Evolutionary conservation across 2,113 vertebrate species (phyloP), one percentile per base, ranked within the genome.

Genomic region (Onychostoma macrolepis): DNA sequence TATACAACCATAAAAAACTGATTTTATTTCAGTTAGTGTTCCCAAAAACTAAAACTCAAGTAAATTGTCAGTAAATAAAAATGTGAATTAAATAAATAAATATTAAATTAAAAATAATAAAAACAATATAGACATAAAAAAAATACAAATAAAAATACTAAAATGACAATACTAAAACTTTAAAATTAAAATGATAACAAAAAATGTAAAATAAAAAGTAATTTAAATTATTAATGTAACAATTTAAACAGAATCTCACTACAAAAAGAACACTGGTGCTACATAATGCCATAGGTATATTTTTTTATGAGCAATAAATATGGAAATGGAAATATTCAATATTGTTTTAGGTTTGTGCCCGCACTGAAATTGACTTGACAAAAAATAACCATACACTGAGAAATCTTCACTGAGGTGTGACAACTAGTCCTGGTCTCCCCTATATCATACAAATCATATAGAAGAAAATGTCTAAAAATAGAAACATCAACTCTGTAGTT

Each of bases 381-480:
- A 41, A 11, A 41, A 24, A 41, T 72, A 41, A 41, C 19, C 19
- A 10, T 38, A 72, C 33, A 19, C 19, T 72, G 69, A 72, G 69
- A 72, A 38, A 72, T 38, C 19, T 38, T 38, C 33, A 38, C 69
- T 72, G 69, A 72, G 38, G 19, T 38, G 69, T 72, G 69, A 72
- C 69, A 41, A 41, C 71, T 74, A 41, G 36, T 74, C 36, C 36
- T 11, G 21, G 10, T 2, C 21, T 76, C 6, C 41, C 13, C 41
- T 15, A 48, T 17, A 76, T 28, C 38, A 48, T 76, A 28, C n/a
- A 76, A 45, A 26, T 45, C 12, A 28, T n/a, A 75, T 26, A 12
- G 21, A n/a, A 74, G 21, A 74, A 74, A n/a, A 72, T 72, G 69
- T 45, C n/a, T 76, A 45, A 26, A 45, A 26, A 76, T 76, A 76